Evolutionary conservation across 2,113 vertebrate genomes (phyloP), one percentile per base, ranked within the genome.

Genomic region (Gasterosteus aculeatus): DNA sequence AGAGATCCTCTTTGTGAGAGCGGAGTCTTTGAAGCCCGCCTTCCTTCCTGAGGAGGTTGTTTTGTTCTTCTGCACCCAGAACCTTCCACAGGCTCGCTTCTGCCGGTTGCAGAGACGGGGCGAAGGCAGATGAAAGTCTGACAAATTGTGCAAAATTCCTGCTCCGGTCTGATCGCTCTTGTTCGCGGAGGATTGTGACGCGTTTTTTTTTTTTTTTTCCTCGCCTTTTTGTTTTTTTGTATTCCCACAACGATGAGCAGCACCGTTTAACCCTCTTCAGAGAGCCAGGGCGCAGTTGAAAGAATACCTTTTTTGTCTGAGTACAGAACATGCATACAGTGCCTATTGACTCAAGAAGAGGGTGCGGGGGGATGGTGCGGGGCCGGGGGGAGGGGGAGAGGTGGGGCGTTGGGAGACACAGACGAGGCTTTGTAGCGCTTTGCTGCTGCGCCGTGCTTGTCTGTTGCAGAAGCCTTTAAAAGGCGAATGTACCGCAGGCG

Each of bases 401-500:
- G 69, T 83, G 56, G 61, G 77, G 57, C 61, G 80, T 79, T 57
- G 73, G 84, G 60, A 85, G 78, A 72, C 87, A 89, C 82, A 90
- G 86, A 87, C 49, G 7, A 75, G 82, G 90, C 90, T 91, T 91
- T 94, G 90, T 92, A 92, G 87, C 71, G 18, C 72, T 80, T 76
- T 87, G 85, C 77, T 69, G 84, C 86, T 87, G 84, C 51, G 85
- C 77, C 69, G 73, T 64, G 85, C 85, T 80, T 83, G 87, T 90
- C 90, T 93, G 80, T 87, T 87, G 83, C 85, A 33, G 83, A 85
- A 86, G 84, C 87, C 84, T 93, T 93, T 91, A 93, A 93, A 94
- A 93, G 89, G 91, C 88, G 93, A 94, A 93, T 89, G 89, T 91
- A 90, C 94, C 80, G 80, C 89, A 83, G 92, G 92, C 88, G 56